Percentiles rank a stretch among this genome's conserved stretches.
Conservation (phyloP, 2,113 vertebrate species). For the Leptobrachium ailaonicum region DNA sequence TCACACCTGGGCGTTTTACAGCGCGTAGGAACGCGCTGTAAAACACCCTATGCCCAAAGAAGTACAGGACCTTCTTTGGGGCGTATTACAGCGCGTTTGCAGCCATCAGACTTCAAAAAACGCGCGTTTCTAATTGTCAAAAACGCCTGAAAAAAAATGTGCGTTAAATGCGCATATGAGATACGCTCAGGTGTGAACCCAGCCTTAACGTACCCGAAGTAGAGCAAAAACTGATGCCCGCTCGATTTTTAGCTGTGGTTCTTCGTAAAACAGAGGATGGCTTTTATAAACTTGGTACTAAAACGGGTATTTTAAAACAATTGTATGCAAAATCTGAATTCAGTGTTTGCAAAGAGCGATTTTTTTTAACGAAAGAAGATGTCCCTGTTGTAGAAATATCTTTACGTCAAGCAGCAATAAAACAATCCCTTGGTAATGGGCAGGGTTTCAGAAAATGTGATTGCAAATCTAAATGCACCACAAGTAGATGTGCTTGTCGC, state of each 20-base stretch:
- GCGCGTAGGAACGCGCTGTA: no score
- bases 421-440: neutral
- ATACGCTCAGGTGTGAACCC: no score
- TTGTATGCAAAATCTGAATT: neutral
- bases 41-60: no score
- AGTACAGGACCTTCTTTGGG: no score
- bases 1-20: no score
- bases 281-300: constrained; percentile 13
- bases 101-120: no score
- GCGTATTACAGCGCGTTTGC: no score
- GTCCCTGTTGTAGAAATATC: constrained; percentile 1
- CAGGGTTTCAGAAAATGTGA: neutral
- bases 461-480: neutral
- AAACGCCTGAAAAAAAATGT: no score
- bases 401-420: neutral
- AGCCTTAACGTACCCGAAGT: no score
- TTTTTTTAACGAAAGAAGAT: neutral
- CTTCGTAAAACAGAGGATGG: neutral
- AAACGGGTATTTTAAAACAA: constrained; percentile 2
- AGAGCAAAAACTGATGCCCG: neutral
- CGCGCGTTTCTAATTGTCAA: no score
- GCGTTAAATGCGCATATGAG: no score
- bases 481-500: neutral
- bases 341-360: neutral
- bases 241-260: neutral